Base-by-base conservation (phyloP, 2,888 invertebrate species). In the Hypena proboscidalis region DNA sequence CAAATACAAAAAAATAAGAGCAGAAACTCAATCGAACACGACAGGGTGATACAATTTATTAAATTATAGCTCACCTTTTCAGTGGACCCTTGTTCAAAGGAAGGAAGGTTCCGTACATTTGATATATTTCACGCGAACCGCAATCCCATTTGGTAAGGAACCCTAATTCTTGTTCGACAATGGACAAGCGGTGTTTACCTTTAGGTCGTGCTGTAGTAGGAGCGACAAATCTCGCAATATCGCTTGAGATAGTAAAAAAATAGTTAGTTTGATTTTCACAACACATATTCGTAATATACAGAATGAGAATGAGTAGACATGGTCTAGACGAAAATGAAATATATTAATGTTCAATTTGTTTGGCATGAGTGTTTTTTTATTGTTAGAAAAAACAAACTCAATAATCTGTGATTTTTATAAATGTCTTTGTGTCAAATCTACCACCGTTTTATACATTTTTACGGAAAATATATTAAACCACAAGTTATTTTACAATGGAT, bases 131-230 rank as follows among this genome's bases (percentile, higher is more conserved):
- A 60, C 60, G 59, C 49, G 46, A 48, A 64, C 70, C 60, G 62
- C 70, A 70, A 70, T 71, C 69, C 59, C 61, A 69, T 70, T 70
- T 71, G 50, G 58, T 57, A 50, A 68, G 60, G 53, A 60, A 49
- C 56, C 58, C 58, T 57, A 69, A 69, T 68, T 60, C 55, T 55
- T 57, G 60, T 66, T 64, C 52, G 59, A 66, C 69, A 69, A 69
- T 69, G 56, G 70, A 53, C 58, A 48, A 45, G 52, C 54, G 50
- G 59, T 64, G 66, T 68, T 70, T 70, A 61, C 67, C 58, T 67
- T 55, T 58, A 33, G 25, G 13, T 30, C 11, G 25, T 19, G 47
- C 37, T 19, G 31, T 17, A 58, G 13, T 9, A 15, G 9, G 3
- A 20, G 50, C 30, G 23, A 45, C 21, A 34, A 14, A 32, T 21